Base-by-base conservation (phyloP, 2,797 vertebrate species). In the Lophotriccus pileatus region DNA sequence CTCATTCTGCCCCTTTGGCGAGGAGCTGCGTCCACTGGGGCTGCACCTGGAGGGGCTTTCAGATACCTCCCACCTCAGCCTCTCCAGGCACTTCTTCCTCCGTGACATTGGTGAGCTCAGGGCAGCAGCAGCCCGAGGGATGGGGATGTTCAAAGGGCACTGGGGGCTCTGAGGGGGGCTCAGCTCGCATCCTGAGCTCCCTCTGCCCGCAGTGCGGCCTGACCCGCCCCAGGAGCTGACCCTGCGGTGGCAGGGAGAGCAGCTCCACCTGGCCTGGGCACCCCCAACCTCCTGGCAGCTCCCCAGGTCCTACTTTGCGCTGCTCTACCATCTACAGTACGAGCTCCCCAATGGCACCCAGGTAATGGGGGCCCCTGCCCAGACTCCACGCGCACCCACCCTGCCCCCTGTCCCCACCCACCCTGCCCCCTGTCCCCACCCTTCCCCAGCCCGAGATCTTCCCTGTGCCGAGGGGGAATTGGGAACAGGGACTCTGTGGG, bases 11-110 rank as follows among this genome's bases (percentile, higher is more conserved):
- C 95, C 92, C 52, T 94, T 95, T 0, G 92, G 73, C 0, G 94
- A 94, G 74, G 94, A 96, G 93, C 73, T 85, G 66, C 67, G 0
- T 30, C 95, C 87, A 0, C 87, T 96, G 69, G 27, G 14, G 68
- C 91, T 96, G 67, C 69, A 75, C 41, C 69, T 95, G 27, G 87
- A 95, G 43, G 95, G 95, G 14, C 75, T 96, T 69, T 90, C 93
- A 0, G 74, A 87, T 34, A 85, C 53, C 36, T 91, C 80, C 73
- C 90, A 87, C 75, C 20, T 90, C 69, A 95, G 11, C 47, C 9
- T 76, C 64, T 91, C 88, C 44, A 12, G 3, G 22, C 44, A 47
- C 2, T 91, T 95, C 88, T 94, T 95, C 32, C 1, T 95, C 60
- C 90, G 19, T 0, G 85, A 96, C 34, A 93, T 96, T 0, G 93